Percentiles rank a stretch among this genome's conserved stretches.
Evolutionary conservation across 2,888 invertebrate species (phyloP).

Genomic region (Sylvicola fuscatus): DNA sequence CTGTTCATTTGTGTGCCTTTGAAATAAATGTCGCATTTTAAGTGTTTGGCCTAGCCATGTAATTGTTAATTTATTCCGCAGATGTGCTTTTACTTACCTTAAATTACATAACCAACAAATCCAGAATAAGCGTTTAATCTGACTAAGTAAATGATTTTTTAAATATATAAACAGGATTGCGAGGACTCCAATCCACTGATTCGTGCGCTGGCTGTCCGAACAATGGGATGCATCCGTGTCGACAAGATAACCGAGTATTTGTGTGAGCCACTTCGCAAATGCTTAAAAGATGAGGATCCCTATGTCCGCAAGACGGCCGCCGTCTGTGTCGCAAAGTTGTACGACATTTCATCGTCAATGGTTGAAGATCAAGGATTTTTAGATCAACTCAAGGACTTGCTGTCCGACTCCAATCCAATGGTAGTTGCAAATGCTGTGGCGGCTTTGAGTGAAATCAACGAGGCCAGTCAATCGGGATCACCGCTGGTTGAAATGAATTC

Average conservation of each 20-base stretch:
- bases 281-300: slow-evolving; percentile 88
- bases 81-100: too few species aligned
- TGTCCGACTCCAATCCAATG: slow-evolving; percentile 99
- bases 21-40: too few species aligned
- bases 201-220: slow-evolving; percentile 91
- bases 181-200: slow-evolving; percentile 99
- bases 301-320: slow-evolving; percentile 98
- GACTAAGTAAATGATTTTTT: too few species aligned
- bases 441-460: slow-evolving; percentile 94
- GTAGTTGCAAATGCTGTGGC: slow-evolving; percentile 99
- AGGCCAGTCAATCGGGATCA: slow-evolving; percentile 86
- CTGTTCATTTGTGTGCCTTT: too few species aligned
- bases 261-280: slow-evolving; percentile 92
- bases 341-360: slow-evolving; percentile 77
- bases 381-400: slow-evolving; percentile 86
- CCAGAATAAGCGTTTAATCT: too few species aligned
- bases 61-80: too few species aligned
- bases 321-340: slow-evolving; percentile 96
- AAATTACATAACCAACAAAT: too few species aligned
- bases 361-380: slow-evolving; percentile 70
- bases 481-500: slow-evolving; percentile 91
- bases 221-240: slow-evolving; percentile 99
- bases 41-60: too few species aligned
- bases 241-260: slow-evolving; percentile 99
- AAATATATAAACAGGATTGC: slow-evolving; percentile 94